Base-by-base conservation (phyloP, 2,797 vertebrate genomes). In the Falco biarmicus region DNA sequence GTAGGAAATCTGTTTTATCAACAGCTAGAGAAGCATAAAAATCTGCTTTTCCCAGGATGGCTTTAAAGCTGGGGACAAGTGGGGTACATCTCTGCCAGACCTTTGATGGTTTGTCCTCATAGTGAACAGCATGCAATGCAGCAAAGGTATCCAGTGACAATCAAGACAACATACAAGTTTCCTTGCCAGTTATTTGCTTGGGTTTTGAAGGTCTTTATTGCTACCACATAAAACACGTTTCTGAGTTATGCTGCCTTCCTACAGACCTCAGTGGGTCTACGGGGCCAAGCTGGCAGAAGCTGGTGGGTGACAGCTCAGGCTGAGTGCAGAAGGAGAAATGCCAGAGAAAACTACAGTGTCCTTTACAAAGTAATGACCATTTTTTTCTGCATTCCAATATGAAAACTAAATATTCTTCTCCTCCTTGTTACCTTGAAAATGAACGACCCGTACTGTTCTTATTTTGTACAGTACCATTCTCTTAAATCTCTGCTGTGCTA, bases 121-220 rank as follows among this genome's bases (percentile, higher is more conserved):
- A 41, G 57, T 24, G 47, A 31, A 48, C 56, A 68, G 70, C 31
- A 15, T 1, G 6, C 10, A 47, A 2, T 1, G 2, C 11, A 64
- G 31, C 28, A 51, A 56, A 41, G 13, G 15, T 6, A 29, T 8
- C 25, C 59, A n/a, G 17, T 29, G 32, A 41, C 11, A 50, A 17
- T 1, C 1, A 3, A 73, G 32, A 25, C 15, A 48, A 13, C 19
- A 14, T 0, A 7, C 14, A 59, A 25, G 12, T 5, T 87, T 60
- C 31, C 13, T 29, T 41, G 19, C 0, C 16, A 68, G 37, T 3
- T 64, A 1, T 66, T 66, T 45, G 3, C 54, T 68, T 57, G 16
- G 2, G 9, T 10, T 63, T 70, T 70, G 41, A 63, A 78, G 28
- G 7, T 12, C 8, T 32, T 56, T 81, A 53, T 53, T 76, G 4